Percentiles rank a stretch among this genome's conserved stretches.
phyloP scores from a whole-genome alignment of 2,113 vertebrate species.

The Amia ocellicauda region DNA sequence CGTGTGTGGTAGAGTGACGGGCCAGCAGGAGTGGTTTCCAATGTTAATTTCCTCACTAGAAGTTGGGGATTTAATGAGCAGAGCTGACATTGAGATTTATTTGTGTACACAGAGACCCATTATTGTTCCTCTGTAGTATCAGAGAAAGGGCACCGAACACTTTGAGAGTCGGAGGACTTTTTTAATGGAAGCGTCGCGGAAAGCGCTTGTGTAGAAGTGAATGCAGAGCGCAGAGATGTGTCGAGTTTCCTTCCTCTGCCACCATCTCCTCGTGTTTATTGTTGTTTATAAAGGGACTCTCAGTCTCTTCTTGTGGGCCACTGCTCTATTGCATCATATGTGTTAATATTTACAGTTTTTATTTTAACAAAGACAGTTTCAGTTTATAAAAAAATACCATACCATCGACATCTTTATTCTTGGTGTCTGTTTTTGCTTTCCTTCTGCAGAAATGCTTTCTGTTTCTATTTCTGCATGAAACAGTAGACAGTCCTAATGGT shows the following conservation, averaged over 20 bases:
- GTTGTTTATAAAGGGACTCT: too few species aligned
- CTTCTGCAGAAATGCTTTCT: too few species aligned
- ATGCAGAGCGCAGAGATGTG: background rate
- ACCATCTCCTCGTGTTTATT: background rate
- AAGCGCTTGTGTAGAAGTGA: background rate
- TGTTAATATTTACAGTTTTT: too few species aligned
- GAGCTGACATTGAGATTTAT: slow-evolving; percentile 82
- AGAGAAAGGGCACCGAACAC: slow-evolving; percentile 30
- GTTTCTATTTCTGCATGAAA: too few species aligned
- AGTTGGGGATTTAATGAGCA: slow-evolving; percentile 82
- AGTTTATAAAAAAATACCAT: too few species aligned
- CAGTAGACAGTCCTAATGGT: too few species aligned
- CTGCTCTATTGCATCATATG: too few species aligned
- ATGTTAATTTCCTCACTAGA: slow-evolving; percentile 80
- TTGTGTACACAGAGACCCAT: slow-evolving; percentile 81
- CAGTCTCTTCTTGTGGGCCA: too few species aligned
- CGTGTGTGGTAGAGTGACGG: slow-evolving; percentile 78
- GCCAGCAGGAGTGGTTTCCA: slow-evolving; percentile 76
- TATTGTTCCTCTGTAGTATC: slow-evolving; percentile 57
- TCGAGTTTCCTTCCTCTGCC: background rate
- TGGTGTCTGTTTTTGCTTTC: too few species aligned
- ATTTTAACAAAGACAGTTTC: too few species aligned
- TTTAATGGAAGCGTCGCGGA: background rate
- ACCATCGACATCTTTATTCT: too few species aligned
- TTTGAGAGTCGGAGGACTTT: background rate